phyloP scores from a whole-genome alignment of 2,797 vertebrate genomes.

The Acanthopagrus latus region DNA sequence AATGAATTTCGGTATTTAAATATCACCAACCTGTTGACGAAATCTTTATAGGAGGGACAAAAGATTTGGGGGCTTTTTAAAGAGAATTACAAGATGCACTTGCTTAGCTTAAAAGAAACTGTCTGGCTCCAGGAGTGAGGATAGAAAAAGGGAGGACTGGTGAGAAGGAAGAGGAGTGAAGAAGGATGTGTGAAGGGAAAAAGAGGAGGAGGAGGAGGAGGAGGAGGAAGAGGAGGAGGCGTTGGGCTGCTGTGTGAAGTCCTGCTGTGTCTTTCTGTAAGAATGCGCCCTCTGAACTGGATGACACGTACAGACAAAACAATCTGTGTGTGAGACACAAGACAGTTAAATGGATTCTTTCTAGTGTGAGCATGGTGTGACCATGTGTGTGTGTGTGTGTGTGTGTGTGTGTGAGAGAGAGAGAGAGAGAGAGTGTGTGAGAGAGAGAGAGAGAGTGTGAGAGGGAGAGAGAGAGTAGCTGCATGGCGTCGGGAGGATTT shows the following conservation, averaged over 20 bases:
- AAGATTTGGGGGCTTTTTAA: neutral
- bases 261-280: constrained; percentile 72
- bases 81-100: constrained; percentile 6
- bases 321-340: constrained; percentile 68
- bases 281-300: constrained; percentile 79
- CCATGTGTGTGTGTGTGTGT: constrained; percentile 13
- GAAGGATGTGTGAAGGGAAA: constrained; percentile 53
- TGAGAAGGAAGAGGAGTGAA: neutral
- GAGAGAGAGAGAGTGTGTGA: neutral
- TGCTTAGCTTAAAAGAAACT: constrained; percentile 23
- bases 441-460: neutral
- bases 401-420: neutral
- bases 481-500: neutral
- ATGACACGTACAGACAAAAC: constrained; percentile 79
- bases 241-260: constrained; percentile 60
- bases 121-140: constrained; percentile 15
- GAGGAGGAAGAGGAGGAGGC: constrained; percentile 29
- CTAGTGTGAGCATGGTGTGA: constrained; percentile 11
- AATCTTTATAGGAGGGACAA: neutral
- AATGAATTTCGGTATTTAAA: neutral
- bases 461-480: neutral
- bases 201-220: neutral
- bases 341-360: constrained; percentile 65
- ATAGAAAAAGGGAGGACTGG: neutral
- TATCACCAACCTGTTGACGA: neutral